phyloP scores from a whole-genome alignment of 1,140 invertebrate genomes.

The Meloidogyne hapla region DNA sequence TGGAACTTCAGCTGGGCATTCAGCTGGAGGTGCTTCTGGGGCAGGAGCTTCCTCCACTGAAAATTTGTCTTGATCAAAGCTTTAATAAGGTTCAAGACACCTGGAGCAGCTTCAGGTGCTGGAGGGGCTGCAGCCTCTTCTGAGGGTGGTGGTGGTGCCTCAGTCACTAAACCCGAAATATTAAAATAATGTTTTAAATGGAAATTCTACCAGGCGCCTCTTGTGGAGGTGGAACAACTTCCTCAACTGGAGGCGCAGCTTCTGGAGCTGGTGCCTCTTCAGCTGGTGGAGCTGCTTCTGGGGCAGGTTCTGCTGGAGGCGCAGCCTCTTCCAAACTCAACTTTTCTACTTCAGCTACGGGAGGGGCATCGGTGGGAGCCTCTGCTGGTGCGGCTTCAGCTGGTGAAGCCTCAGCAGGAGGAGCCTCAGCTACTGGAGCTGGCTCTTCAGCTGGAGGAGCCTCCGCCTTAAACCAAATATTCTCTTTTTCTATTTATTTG shows the following conservation, averaged over 20 bases:
- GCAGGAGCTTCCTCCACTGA: constrained; percentile 17
- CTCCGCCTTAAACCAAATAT: neutral
- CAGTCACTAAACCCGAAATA: neutral
- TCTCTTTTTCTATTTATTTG: too few relatives aligned
- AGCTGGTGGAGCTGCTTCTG: constrained; percentile 4
- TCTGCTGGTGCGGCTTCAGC: neutral
- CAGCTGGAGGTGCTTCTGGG: neutral
- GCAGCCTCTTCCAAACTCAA: neutral
- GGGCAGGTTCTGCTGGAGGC: constrained; percentile 1
- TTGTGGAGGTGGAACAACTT: neutral
- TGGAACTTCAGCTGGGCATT: neutral
- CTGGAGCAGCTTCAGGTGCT: neutral
- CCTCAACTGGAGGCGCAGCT: neutral
- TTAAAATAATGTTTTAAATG: neutral
- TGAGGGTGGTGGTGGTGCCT: neutral
- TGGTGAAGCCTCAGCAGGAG: constrained; percentile 8
- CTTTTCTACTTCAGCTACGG: neutral
- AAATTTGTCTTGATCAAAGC: neutral
- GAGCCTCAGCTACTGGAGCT: neutral
- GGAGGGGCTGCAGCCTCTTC: constrained; percentile 1
- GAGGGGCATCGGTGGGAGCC: neutral
- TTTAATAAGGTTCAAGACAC: neutral
- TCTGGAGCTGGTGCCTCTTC: neutral
- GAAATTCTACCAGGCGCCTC: neutral
- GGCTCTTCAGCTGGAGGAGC: constrained; percentile 11